phyloP scores from a whole-genome alignment of 1,140 invertebrate species.

The Panagrolaimus sp. region DNA sequence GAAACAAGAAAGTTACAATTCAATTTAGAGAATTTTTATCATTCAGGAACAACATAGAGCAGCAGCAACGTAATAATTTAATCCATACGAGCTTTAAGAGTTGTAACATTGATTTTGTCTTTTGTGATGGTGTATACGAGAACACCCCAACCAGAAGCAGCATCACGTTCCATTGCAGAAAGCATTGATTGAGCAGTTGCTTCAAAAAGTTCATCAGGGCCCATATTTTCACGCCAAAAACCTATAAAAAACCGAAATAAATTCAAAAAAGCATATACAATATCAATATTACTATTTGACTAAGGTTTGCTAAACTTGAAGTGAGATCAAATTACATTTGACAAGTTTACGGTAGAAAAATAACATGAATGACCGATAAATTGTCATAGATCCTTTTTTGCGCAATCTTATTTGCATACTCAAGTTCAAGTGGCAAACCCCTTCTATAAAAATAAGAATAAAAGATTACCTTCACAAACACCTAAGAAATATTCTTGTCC shows the following conservation, averaged over 20 bases:
- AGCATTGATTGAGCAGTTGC: conserved; percentile 89
- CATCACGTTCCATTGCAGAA: conserved; percentile 92
- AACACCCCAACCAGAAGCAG: conserved; percentile 93
- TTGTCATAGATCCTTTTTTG: too few relatives aligned
- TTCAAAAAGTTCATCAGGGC: conserved; percentile 90
- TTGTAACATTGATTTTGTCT: conserved; percentile 55
- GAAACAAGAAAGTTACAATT: too few relatives aligned
- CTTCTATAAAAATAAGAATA: conserved; percentile 68
- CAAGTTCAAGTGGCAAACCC: too few relatives aligned
- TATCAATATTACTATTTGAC: neutral
- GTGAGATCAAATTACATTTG: too few relatives aligned
- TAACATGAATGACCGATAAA: too few relatives aligned
- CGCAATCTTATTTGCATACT: too few relatives aligned
- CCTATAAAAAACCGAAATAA: conserved; percentile 66
- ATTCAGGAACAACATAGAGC: too few relatives aligned
- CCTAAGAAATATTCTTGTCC: conserved; percentile 87
- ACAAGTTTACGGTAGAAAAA: too few relatives aligned
- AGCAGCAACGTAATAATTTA: conserved; percentile 33
- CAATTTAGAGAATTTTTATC: too few relatives aligned
- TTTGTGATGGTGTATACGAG: conserved; percentile 80
- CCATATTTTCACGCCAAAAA: conserved; percentile 60
- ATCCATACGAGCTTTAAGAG: conserved; percentile 58
- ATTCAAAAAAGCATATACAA: conserved; percentile 68
- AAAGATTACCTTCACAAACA: conserved; percentile 90
- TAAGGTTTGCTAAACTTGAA: too few relatives aligned